Conservation (phyloP, 2,888 invertebrate genomes). For the Catocala nupta region DNA sequence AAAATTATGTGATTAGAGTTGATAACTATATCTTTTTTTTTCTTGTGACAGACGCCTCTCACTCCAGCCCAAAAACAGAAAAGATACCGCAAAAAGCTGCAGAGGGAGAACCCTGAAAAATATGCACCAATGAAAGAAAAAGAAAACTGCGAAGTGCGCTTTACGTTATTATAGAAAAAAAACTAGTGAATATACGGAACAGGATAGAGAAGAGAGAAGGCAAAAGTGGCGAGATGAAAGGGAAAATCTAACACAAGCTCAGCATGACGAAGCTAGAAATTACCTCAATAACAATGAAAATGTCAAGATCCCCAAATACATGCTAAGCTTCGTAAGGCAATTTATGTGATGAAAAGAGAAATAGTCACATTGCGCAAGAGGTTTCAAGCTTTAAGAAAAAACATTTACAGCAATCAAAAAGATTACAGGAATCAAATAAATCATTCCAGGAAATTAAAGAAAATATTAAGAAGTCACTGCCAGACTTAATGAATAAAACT, state of each 20-base stretch:
- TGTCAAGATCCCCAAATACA: neutral
- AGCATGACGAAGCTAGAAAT: too few species aligned
- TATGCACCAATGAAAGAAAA: slow-evolving; percentile 1
- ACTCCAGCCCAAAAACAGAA: too few species aligned
- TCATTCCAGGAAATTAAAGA: neutral
- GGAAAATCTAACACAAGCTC: too few species aligned
- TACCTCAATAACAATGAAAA: too few species aligned
- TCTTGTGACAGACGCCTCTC: too few species aligned
- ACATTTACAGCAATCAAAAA: neutral
- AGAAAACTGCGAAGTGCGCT: neutral
- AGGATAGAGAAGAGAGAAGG: neutral
- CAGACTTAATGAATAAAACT: too few species aligned
- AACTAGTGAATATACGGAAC: neutral
- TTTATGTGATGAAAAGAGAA: neutral
- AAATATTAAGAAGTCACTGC: neutral
- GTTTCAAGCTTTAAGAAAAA: neutral
- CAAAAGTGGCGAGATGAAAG: slow-evolving; percentile 4
- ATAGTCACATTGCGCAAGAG: neutral
- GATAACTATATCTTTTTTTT: too few species aligned
- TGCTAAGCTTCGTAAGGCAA: neutral
- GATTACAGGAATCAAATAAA: neutral
- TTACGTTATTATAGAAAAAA: slow-evolving; percentile 1
- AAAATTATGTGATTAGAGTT: too few species aligned
- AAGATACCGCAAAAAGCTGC: neutral
- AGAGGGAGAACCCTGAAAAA: neutral